Base-by-base conservation (phyloP, 1,140 invertebrate species). In the Thrips palmi region DNA sequence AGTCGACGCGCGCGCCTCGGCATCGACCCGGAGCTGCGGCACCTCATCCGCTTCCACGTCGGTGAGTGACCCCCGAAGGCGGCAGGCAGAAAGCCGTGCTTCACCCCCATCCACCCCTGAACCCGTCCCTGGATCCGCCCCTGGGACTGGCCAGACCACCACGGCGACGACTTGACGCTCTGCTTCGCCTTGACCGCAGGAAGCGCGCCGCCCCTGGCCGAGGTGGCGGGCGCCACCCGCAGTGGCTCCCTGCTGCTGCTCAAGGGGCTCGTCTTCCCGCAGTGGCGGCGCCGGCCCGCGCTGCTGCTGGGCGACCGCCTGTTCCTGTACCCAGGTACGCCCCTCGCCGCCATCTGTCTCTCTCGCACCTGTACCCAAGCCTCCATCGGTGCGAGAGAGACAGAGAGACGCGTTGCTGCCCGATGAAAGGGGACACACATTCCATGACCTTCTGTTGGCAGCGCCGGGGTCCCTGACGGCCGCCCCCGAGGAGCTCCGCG, bases 221-320 rank as follows among this genome's bases (percentile, higher is more conserved):
- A 58, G 29, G 44, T 62, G 17, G 52, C 51, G 2, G 64, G 63
- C 18, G 63, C 66, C 41, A 60, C 60, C 22, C 56, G 62, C 44
- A 68, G 67, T 37, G 71, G 71, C 2, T 64, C 64, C 33, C 56
- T 67, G n/a, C 55, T 68, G 15, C 59, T 75, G 15, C 52, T 75
- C 27, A 75, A 75, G 51, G 72, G 72, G 25, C 62, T 73, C 40
- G 72, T 74, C 35, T 71, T 73, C 49, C 72, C 72, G 7, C 70
- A 74, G 51, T 74, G 71, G 71, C 70, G 70, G 49, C 59, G 63
- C 29, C 55, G 69, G 39, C 57, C 62, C 6, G 57, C 71, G 4
- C 63, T 69, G 40, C 57, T 75, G 41, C 58, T 70, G 46, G 68
- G 67, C 42, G 67, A 66, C n/a, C 58, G 65, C 39, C 55, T 75